Percentiles rank a stretch among this genome's conserved stretches.
These are phyloP conservation scores for Drosophila mimetica DNA, from an alignment of 2,888 invertebrate genomes.

Conservation along the genomic window DNA sequence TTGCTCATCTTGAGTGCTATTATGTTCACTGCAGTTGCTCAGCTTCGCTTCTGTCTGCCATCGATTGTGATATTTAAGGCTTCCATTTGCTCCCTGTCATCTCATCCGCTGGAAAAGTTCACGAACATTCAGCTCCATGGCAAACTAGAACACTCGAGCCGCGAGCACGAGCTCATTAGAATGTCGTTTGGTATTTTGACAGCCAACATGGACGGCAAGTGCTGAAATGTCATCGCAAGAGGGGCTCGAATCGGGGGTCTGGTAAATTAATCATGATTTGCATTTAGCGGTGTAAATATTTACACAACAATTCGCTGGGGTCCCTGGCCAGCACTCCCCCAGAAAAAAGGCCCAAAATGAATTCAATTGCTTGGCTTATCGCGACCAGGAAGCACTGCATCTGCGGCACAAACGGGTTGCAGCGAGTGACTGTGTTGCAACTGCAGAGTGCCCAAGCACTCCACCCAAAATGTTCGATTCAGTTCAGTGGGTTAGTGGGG, in stretches of 20 bases:
- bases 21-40: constrained; percentile 9
- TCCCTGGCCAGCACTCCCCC: constrained; percentile 48
- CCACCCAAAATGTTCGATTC: constrained; percentile 41
- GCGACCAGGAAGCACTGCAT: constrained; percentile 76
- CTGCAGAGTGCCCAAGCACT: constrained; percentile 13
- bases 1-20: constrained; percentile 11
- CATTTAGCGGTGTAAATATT: constrained; percentile 44
- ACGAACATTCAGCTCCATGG: constrained; percentile 56
- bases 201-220: constrained; percentile 48
- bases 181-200: constrained; percentile 62
- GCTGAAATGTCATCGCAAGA: constrained; percentile 44
- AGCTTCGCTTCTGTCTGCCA: constrained; percentile 42
- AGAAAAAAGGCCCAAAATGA: constrained; percentile 28
- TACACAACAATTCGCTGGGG: constrained; percentile 39
- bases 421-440: constrained; percentile 9
- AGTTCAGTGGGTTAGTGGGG: constrained; percentile 69
- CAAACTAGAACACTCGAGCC: constrained; percentile 50
- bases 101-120: constrained; percentile 57
- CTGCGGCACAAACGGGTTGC: constrained; percentile 40
- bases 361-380: constrained; percentile 69
- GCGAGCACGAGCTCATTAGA: constrained; percentile 62
- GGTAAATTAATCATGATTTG: constrained; percentile 49
- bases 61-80: constrained; percentile 65
- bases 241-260: constrained; percentile 1
- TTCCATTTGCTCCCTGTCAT: constrained; percentile 33